phyloP scores from a whole-genome alignment of 2,113 vertebrate species.

The Heliornis fulica region DNA sequence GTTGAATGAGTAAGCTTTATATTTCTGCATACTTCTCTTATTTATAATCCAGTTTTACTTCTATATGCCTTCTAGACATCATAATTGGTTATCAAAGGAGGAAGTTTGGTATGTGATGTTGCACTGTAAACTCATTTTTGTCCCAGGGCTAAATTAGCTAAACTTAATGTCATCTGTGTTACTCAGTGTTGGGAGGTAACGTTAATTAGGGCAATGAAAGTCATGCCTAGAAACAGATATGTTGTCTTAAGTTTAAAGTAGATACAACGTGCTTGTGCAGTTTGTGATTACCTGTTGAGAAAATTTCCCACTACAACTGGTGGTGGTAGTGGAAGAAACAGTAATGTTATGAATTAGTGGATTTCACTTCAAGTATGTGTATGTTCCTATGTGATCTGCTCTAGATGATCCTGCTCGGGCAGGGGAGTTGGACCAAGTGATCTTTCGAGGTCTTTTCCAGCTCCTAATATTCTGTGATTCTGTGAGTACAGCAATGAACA shows the following conservation, averaged over 20 bases:
- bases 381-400: too few species aligned
- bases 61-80: background rate
- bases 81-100: background rate
- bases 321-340: background rate
- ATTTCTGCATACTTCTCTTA: constrained; percentile 16
- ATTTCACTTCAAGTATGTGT: constrained; percentile 14
- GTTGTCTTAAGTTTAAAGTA: background rate
- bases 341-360: background rate
- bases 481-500: background rate
- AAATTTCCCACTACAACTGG: background rate
- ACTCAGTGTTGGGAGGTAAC: background rate
- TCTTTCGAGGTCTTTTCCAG: too few species aligned
- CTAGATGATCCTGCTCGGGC: too few species aligned
- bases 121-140: constrained; percentile 3
- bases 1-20: background rate
- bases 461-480: too few species aligned
- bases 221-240: background rate
- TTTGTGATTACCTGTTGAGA: background rate
- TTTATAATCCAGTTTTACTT: constrained; percentile 21
- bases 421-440: too few species aligned
- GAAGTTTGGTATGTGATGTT: constrained; percentile 19
- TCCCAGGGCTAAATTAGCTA: constrained; percentile 39
- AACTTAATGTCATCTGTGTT: constrained; percentile 9
- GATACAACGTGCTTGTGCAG: background rate
- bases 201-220: background rate